Evolutionary conservation across 30 jellyfish, hydroid and myxozoan species (phyloP), one percentile per base, ranked within the genome.

Genomic region (Chironex yamaguchii): DNA sequence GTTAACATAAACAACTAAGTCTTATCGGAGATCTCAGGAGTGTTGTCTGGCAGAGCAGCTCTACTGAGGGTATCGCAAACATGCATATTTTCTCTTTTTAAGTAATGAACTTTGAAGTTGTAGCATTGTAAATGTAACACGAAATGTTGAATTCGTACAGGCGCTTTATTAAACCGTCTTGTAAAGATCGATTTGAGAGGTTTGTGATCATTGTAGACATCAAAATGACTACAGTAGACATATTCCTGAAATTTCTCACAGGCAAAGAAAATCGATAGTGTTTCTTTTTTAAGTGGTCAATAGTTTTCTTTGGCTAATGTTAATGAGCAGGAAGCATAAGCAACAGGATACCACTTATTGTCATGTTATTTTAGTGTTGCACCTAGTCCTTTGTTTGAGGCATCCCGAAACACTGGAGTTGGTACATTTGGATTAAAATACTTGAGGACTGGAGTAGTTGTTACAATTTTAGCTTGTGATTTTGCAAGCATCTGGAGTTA

Each of bases 11-110:
- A 2, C 30, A 2, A 22, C 23, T 12, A 79, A 2, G 11, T 76
- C 84, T 4, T 62, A 14, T 79, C 73, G n/a, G 85, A 63, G 4
- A 86, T 76, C 30, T 86, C 96, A n/a, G n/a, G n/a, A n/a, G n/a
- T n/a, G n/a, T 35, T 21, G 0, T 32, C 24, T 80, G 92, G 72
- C 26, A 52, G 48, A 29, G 48, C 20, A 51, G 89, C 89, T 28
- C 42, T 78, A 28, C 84, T 76, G 66, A 76, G 96, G 11, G 90
- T 64, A 52, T 85, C 96, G 1, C 91, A 31, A 28, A 52, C 81
- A 26, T 0, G 20, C 33, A 85, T 54, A 2, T 73, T 32, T 29
- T 29, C 62, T 34, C 91, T 85, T 13, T 64, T 33, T 0, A 34
- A 1, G 34, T 51, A 85, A 29, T 53, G 13, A 4, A 71, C 48